Percentiles rank a stretch among this genome's conserved stretches.
phyloP scores from a whole-genome alignment of 1,140 invertebrate genomes.

The Bombyx mandarina region DNA sequence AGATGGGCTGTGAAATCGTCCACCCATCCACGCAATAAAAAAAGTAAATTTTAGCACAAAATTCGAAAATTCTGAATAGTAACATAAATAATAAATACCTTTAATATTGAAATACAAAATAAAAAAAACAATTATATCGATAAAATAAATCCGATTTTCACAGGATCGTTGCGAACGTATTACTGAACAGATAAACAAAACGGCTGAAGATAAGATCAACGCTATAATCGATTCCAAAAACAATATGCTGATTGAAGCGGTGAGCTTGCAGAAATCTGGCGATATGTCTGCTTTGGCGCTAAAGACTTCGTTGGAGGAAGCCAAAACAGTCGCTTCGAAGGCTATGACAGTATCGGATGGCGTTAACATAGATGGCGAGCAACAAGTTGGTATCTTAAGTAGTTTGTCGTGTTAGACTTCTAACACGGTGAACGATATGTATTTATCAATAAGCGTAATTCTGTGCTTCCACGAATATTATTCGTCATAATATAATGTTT shows the following conservation, averaged over 20 bases:
- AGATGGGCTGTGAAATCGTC: too few species aligned
- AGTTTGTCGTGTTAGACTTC: neutral
- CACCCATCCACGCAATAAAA: too few species aligned
- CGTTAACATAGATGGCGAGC: conserved; percentile 17
- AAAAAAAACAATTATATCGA: neutral
- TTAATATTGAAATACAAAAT: neutral
- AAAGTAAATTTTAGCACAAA: too few species aligned
- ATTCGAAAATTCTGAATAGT: too few species aligned
- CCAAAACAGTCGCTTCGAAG: conserved; percentile 41
- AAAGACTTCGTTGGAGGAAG: conserved; percentile 45
- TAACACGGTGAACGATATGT: too few species aligned
- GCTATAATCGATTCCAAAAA: conserved; percentile 50
- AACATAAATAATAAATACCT: neutral
- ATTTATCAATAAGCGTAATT: too few species aligned
- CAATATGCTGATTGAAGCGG: conserved; percentile 39
- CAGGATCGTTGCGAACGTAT: conserved; percentile 66
- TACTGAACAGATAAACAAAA: conserved; percentile 57
- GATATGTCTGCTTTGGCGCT: conserved; percentile 46
- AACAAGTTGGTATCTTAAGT: conserved; percentile 8
- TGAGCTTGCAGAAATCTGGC: conserved; percentile 42
- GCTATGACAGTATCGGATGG: conserved; percentile 22
- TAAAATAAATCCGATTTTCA: conserved; percentile 5
- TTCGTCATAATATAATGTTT: neutral
- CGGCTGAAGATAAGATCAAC: conserved; percentile 64
- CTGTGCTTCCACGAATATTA: too few species aligned